phyloP scores from a whole-genome alignment of 2,888 invertebrate species.

The Phengaris alcon region DNA sequence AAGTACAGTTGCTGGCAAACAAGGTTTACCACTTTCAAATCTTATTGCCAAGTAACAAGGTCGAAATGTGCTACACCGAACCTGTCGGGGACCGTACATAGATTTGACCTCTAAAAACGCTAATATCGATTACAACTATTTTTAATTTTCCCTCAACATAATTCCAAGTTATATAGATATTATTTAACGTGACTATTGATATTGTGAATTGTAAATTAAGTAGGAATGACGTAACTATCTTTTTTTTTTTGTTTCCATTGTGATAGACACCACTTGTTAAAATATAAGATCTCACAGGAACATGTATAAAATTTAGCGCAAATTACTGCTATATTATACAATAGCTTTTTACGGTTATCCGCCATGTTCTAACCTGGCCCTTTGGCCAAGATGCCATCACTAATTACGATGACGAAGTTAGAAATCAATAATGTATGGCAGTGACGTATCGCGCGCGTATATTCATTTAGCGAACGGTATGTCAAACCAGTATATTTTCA shows the following conservation, averaged over 20 bases:
- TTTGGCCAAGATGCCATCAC: too few species aligned
- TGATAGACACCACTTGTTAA: constrained; percentile 4
- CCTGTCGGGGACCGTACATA: neutral
- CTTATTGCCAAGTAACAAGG: too few species aligned
- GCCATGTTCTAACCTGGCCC: constrained; percentile 22
- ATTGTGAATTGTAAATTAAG: neutral
- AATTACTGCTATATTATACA: constrained; percentile 9
- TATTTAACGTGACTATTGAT: neutral
- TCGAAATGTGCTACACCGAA: too few species aligned
- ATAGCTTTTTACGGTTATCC: constrained; percentile 28
- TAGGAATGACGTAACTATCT: neutral
- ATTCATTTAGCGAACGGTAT: too few species aligned
- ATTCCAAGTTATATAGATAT: neutral
- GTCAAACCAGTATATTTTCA: too few species aligned
- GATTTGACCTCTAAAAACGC: neutral
- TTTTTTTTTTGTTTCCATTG: neutral
- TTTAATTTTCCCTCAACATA: neutral
- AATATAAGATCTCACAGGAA: constrained; percentile 21
- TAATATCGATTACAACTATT: neutral
- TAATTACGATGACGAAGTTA: too few species aligned
- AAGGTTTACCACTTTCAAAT: too few species aligned
- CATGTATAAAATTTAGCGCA: constrained; percentile 21
- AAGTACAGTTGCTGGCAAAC: too few species aligned
- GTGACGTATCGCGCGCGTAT: too few species aligned
- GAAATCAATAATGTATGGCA: too few species aligned